Percentiles rank a stretch among this genome's conserved stretches.
Conservation (phyloP, 2,113 vertebrate genomes). For the Perca flavescens region DNA sequence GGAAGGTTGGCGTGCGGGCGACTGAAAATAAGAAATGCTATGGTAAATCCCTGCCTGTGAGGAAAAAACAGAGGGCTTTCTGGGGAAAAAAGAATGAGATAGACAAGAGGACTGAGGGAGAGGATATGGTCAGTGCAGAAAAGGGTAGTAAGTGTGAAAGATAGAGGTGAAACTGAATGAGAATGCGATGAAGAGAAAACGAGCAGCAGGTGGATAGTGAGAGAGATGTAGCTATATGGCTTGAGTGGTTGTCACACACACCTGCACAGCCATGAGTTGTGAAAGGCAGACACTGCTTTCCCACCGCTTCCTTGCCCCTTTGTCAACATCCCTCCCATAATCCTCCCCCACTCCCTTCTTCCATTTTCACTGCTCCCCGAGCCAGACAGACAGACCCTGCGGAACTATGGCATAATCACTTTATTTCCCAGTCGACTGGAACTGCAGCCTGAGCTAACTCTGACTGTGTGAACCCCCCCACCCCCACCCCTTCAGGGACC, state of each 20-base stretch:
- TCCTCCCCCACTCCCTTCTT: slow-evolving; percentile 19
- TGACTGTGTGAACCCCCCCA: slow-evolving; percentile 47
- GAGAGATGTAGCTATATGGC: slow-evolving; percentile 59
- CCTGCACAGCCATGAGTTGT: slow-evolving; percentile 54
- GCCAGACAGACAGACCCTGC: slow-evolving; percentile 71
- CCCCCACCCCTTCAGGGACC: slow-evolving; percentile 84
- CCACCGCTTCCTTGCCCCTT: slow-evolving; percentile 16
- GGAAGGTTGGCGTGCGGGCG: slow-evolving; percentile 47
- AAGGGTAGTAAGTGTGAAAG: slow-evolving; percentile 49
- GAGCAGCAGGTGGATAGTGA: slow-evolving; percentile 45
- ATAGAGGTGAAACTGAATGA: slow-evolving; percentile 43
- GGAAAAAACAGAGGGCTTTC: slow-evolving; percentile 39
- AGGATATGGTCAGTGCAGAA: slow-evolving; percentile 47
- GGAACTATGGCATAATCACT: slow-evolving; percentile 78
- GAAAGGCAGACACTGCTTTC: slow-evolving; percentile 33
- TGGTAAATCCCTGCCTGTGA: slow-evolving; percentile 47
- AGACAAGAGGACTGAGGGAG: slow-evolving; percentile 35
- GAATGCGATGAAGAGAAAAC: slow-evolving; percentile 36
- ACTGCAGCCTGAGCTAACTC: slow-evolving; percentile 63
- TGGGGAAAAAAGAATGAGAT: slow-evolving; percentile 22
- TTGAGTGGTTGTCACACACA: slow-evolving; percentile 70
- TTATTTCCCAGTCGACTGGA: slow-evolving; percentile 75
- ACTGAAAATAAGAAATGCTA: slow-evolving; percentile 51
- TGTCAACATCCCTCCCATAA: slow-evolving; percentile 47
- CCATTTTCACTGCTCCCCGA: slow-evolving; percentile 46